Conservation (phyloP, 2,888 invertebrate species). For the Polylopha cassiicola region DNA sequence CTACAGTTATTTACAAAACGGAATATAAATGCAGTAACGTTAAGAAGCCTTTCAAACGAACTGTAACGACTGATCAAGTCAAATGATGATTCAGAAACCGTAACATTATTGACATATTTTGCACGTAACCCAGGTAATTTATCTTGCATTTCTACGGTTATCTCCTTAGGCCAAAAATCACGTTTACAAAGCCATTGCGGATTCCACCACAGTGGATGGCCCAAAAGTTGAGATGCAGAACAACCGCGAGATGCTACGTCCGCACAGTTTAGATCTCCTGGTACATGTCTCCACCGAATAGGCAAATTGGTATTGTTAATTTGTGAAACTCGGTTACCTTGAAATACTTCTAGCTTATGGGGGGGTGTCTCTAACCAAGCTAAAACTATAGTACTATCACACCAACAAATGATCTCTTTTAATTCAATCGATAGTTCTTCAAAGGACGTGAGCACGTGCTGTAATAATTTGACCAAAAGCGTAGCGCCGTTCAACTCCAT, state of each 20-base stretch:
- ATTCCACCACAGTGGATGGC: neutral
- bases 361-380: slow-evolving; percentile 7
- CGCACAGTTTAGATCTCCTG: neutral
- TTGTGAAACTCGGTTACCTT: slow-evolving; percentile 5
- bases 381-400: slow-evolving; percentile 10
- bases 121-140: too few relatives aligned
- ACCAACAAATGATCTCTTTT: slow-evolving; percentile 5
- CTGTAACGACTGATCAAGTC: too few relatives aligned
- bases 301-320: neutral
- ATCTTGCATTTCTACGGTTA: too few relatives aligned
- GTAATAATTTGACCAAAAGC: neutral
- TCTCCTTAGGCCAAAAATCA: neutral
- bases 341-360: slow-evolving; percentile 5
- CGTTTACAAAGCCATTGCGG: neutral
- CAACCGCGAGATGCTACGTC: neutral
- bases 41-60: too few relatives aligned
- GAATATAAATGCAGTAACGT: too few relatives aligned
- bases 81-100: too few relatives aligned
- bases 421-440: neutral
- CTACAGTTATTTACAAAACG: too few relatives aligned
- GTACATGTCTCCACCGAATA: neutral
- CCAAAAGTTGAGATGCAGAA: neutral
- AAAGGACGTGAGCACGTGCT: neutral
- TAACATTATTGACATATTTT: too few relatives aligned
- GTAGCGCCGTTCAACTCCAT: neutral